Percentiles rank a stretch among this genome's conserved stretches.
phyloP scores from a whole-genome alignment of 2,888 invertebrate species.

The Phengaris alcon region DNA sequence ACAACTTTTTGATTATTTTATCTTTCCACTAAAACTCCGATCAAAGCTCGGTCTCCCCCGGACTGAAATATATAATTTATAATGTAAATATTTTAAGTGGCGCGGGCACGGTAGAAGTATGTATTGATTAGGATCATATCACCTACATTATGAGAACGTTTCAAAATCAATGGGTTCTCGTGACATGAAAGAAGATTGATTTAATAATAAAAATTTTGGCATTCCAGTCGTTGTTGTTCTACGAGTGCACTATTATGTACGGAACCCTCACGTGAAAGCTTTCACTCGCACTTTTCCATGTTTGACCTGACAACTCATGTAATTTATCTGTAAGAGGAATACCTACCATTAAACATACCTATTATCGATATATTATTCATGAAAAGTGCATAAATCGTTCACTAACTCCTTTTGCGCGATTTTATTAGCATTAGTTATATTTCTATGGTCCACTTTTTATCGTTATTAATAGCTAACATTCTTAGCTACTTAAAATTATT shows the following conservation, averaged over 20 bases:
- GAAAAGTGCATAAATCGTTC: constrained; percentile 20
- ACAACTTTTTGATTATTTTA: too few relatives aligned
- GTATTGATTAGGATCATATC: too few relatives aligned
- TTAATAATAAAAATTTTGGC: too few relatives aligned
- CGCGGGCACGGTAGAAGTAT: too few relatives aligned
- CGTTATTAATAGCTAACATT: neutral
- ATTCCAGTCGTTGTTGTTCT: too few relatives aligned
- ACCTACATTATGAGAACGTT: too few relatives aligned
- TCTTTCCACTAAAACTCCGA: too few relatives aligned
- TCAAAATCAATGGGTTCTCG: too few relatives aligned
- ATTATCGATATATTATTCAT: constrained; percentile 27
- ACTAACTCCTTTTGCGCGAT: neutral
- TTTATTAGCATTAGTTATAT: constrained; percentile 27
- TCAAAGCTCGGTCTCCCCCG: too few relatives aligned
- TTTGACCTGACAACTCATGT: constrained; percentile 16
- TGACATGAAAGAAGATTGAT: too few relatives aligned
- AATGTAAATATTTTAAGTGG: too few relatives aligned
- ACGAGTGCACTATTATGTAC: neutral
- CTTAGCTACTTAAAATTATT: neutral
- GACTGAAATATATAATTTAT: too few relatives aligned
- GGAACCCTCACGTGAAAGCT: neutral
- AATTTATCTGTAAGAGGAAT: constrained; percentile 19
- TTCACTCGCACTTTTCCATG: neutral
- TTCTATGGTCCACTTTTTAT: constrained; percentile 22
- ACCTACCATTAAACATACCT: constrained; percentile 5